Base-by-base conservation (phyloP, 2,888 invertebrate genomes). In the Epistrophella euchroma region DNA sequence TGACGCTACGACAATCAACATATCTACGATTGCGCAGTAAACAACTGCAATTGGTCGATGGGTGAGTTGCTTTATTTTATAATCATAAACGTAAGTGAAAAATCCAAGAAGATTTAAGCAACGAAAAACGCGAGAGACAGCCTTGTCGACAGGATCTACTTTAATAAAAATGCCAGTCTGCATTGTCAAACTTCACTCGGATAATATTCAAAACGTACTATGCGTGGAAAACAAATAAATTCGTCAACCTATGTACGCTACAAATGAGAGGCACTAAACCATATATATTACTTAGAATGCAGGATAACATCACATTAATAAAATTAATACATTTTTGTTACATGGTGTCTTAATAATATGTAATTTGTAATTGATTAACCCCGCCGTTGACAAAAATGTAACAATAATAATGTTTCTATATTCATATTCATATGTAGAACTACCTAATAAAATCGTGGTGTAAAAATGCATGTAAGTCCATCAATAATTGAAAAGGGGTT, bases 1-100 rank as follows among this genome's bases (percentile, higher is more conserved):
- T 2, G n/a, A 1, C 1, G 55, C 2, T 4, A 9, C 0, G 0
- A 22, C 0, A 43, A 43, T 6, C n/a, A n/a, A n/a, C 15, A 62
- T 0, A 15, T 77, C 52, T 4, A 71, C 2, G 22, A 77, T 1
- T 10, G 43, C 10, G 11, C 60, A 71, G 7, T 71, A 77, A 4
- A 22, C 9, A 11, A 52, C 9, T 10, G n/a, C 3, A 9, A 35
- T 22, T 4, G 32, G 62, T 6, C 22, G 32, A 4, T 62, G 17
- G 7, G 62, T 37, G 11, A 77, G 35, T 43, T 43, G 43, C 13
- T 35, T 55, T n/a, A 32, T 43, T 17, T 62, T 11, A 19, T 52
- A 60, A 25, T 70, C 32, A 35, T 71, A 77, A 9, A 17, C 43
- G 11, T 62, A 43, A 11, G 60, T 71, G 7, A n/a, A 52, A 22